Base-by-base conservation (phyloP, 2,113 vertebrate genomes). In the Carassius gibelio region DNA sequence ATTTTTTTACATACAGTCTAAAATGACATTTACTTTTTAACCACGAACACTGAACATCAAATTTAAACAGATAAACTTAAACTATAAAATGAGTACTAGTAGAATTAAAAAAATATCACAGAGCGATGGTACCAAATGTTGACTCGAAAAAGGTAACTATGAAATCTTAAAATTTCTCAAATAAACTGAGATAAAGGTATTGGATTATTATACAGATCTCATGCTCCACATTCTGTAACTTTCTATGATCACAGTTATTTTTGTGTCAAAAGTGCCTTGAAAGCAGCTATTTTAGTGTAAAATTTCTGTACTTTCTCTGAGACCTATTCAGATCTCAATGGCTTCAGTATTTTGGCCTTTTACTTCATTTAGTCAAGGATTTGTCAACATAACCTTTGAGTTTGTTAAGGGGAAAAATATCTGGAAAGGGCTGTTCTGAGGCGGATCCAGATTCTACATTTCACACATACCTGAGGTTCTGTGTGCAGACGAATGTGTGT, bases 401-500 rank as follows among this genome's bases (percentile, higher is more conserved):
- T 61, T 21, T 76, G 23, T 15, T 34, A 6, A 7, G 23, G 45
- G 23, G 5, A 26, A 74, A 48, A 14, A 26, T 13, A 1, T 64
- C 62, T 8, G 64, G 8, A 38, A 69, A 36, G 42, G 42, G 38
- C 5, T 23, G 42, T 45, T 74, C 38, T 23, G 71, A 50, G 71
- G 38, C n/a, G 0, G 50, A 17, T 76, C 48, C 9, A 1, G 64
- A 36, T 26, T 21, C 2, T 34, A 55, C 42, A 83, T 82, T 77
- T 85, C 57, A 23, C 45, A 59, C 82, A 79, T 95, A 99, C 98
- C 96, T 96, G 95, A 0, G 95, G 95, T 57, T 99, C 96, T 85
- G 89, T 94, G 83, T 93, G 92, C 76, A 99, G 91, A 83, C 92
- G 95, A 84, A 94, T 91, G 82, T 98, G 96, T 88, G 95, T 93